Conservation (phyloP, 23 tunicate species). For the Pegea sp. region DNA sequence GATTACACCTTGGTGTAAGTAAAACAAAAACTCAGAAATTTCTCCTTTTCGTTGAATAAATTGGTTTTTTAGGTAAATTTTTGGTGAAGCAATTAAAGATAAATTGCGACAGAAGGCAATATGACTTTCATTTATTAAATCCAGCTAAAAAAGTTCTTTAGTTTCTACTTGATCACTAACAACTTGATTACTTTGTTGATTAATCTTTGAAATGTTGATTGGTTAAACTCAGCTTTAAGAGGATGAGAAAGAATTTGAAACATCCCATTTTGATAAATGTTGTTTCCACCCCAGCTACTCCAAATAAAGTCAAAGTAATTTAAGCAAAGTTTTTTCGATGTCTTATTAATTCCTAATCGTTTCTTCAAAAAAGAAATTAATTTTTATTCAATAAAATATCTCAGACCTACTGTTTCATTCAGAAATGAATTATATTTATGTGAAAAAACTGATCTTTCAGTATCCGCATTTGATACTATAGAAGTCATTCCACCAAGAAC, state of each 20-base stretch:
- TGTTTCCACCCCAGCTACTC: conserved; percentile 59
- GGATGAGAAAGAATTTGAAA: conserved; percentile 27
- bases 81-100: conserved; percentile 23
- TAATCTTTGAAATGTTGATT: conserved; percentile 30
- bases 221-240: conserved; percentile 36
- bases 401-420: conserved; percentile 50
- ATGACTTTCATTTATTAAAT: conserved; percentile 25
- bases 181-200: conserved; percentile 34
- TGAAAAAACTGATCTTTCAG: conserved; percentile 49
- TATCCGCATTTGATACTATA: conserved; percentile 68
- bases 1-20: conserved; percentile 51
- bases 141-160: conserved; percentile 25
- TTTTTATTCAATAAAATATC: too few relatives aligned
- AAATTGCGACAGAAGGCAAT: conserved; percentile 62
- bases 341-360: conserved; percentile 34
- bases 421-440: conserved; percentile 61
- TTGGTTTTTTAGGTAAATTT: conserved; percentile 47
- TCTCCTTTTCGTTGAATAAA: conserved; percentile 78
- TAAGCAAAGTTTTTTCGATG: conserved; percentile 35
- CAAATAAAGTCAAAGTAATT: conserved; percentile 67
- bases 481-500: conserved; percentile 85
- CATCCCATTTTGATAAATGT: conserved; percentile 28
- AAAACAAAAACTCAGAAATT: conserved; percentile 37
- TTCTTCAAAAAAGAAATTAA: conserved; percentile 6
- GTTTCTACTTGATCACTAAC: too few relatives aligned